These are phyloP conservation scores for Phyllopteryx taeniolatus DNA, from an alignment of 2,113 vertebrate species.

Conservation along the genomic window DNA sequence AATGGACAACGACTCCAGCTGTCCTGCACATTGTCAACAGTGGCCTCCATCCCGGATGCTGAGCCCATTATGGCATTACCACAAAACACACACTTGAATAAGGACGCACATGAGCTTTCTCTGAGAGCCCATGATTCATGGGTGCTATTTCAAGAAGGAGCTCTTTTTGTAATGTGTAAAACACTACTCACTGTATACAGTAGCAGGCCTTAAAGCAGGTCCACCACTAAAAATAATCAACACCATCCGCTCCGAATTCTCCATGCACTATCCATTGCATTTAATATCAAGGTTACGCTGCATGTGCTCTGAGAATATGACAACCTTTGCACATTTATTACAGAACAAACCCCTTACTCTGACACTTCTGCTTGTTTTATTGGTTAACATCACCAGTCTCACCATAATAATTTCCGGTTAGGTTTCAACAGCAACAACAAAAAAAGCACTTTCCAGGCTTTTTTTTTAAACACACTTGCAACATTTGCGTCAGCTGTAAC, in stretches of 20 bases:
- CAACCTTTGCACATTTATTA: constrained; percentile 16
- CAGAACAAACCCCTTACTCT: neutral
- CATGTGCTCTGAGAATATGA: constrained; percentile 3
- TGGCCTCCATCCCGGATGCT: constrained; percentile 56
- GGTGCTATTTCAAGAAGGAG: constrained; percentile 48
- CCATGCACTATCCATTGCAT: constrained; percentile 33
- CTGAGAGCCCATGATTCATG: constrained; percentile 45
- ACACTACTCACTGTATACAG: constrained; percentile 26
- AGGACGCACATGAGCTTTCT: constrained; percentile 17
- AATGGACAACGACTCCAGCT: constrained; percentile 54
- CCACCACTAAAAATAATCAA: constrained; percentile 47
- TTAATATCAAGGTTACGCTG: constrained; percentile 17
- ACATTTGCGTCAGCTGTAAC: constrained; percentile 23
- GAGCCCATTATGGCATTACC: constrained; percentile 61
- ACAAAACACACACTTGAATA: constrained; percentile 32
- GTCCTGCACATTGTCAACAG: constrained; percentile 59
- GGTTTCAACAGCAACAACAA: neutral
- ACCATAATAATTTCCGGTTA: neutral
- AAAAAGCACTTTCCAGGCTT: neutral
- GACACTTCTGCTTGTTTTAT: neutral
- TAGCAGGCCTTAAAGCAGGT: constrained; percentile 25
- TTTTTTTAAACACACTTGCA: constrained; percentile 24
- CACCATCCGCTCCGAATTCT: constrained; percentile 36
- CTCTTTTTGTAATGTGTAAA: constrained; percentile 22
- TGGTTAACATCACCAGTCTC: neutral